Percentiles rank a stretch among this genome's conserved stretches.
Conservation (phyloP, 2,888 invertebrate species). For the Nomada ferruginata region DNA sequence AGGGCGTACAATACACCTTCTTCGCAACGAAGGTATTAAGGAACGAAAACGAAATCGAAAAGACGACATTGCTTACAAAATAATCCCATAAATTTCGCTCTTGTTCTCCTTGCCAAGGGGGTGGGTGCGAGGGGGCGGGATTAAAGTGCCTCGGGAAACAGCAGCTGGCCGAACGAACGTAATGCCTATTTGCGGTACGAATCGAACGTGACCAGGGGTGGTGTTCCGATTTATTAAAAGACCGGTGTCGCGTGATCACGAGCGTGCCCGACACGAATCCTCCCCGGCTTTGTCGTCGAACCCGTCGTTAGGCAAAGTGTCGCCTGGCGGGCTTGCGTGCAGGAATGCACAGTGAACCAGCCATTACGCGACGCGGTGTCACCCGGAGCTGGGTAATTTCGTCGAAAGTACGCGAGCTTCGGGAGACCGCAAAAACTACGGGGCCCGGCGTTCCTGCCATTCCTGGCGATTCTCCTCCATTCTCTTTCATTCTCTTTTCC, state of each 20-base stretch:
- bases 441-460: conserved; percentile 55
- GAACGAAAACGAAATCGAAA: too few species aligned
- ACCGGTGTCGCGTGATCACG: conserved; percentile 52
- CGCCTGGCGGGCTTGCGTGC: conserved; percentile 83
- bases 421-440: conserved; percentile 39
- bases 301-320: conserved; percentile 83
- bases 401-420: conserved; percentile 70
- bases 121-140: background rate
- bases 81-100: conserved; percentile 6
- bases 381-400: conserved; percentile 81
- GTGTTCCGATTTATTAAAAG: conserved; percentile 65
- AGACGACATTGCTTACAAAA: too few species aligned
- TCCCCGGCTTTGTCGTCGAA: conserved; percentile 61
- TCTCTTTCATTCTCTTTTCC: background rate
- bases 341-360: conserved; percentile 79
- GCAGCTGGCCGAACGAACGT: conserved; percentile 56
- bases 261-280: conserved; percentile 35
- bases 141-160: conserved; percentile 17
- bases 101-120: background rate
- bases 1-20: too few species aligned
- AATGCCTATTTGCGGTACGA: conserved; percentile 52
- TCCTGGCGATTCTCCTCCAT: conserved; percentile 39
- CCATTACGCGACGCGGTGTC: conserved; percentile 80
- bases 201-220: conserved; percentile 61
- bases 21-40: too few species aligned